phyloP scores from a whole-genome alignment of 2,113 vertebrate species.

The Paramormyrops kingsleyae region DNA sequence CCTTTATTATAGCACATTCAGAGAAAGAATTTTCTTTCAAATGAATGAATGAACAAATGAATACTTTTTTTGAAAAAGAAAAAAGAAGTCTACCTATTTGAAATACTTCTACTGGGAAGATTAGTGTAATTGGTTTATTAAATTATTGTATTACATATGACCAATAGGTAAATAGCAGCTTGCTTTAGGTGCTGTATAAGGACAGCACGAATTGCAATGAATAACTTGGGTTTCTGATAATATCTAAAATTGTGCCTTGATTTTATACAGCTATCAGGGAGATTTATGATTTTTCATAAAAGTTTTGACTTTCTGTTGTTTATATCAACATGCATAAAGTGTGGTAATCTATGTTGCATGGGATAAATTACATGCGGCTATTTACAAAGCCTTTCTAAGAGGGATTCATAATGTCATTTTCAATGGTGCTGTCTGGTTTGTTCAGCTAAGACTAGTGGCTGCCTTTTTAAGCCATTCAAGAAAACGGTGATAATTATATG shows the following conservation, averaged over 20 bases:
- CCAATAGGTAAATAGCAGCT: background rate
- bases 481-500: slow-evolving; percentile 7
- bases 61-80: background rate
- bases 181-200: background rate
- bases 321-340: background rate
- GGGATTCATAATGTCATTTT: background rate
- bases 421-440: background rate
- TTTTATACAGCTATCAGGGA: background rate
- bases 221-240: background rate
- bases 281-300: background rate
- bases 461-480: background rate
- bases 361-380: background rate
- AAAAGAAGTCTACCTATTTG: background rate
- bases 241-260: background rate
- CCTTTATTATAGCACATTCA: background rate
- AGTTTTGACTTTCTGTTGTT: background rate
- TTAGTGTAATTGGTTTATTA: background rate
- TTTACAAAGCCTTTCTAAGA: background rate
- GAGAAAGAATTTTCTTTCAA: background rate
- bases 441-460: background rate
- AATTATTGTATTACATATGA: background rate
- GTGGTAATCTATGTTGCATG: background rate
- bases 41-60: background rate
- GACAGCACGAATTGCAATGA: background rate
- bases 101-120: background rate